These are phyloP conservation scores for Neodiprion lecontei DNA, from an alignment of 1,140 invertebrate species.

Conservation along the genomic window DNA sequence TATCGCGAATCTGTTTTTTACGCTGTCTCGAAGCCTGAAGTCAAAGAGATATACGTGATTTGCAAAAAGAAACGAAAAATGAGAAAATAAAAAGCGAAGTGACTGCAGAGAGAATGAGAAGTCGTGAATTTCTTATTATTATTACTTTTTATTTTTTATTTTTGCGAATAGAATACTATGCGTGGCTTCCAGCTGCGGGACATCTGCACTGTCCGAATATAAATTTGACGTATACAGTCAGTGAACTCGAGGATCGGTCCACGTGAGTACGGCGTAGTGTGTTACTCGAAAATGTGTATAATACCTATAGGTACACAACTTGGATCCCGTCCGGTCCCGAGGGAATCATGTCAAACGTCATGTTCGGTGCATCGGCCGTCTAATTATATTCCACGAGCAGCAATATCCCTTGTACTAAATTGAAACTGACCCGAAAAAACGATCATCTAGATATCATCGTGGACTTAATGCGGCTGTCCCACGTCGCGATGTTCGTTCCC, in stretches of 20 bases:
- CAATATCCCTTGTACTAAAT: slow-evolving; percentile 50
- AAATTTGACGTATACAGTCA: background rate
- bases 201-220: background rate
- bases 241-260: background rate
- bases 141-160: background rate
- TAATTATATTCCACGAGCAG: slow-evolving; percentile 52
- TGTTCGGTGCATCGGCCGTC: slow-evolving; percentile 44
- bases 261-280: too few relatives aligned
- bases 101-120: background rate
- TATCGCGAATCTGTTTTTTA: background rate
- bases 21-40: background rate
- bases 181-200: slow-evolving; percentile 3
- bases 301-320: background rate
- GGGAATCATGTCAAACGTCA: slow-evolving; percentile 44
- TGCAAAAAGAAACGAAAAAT: background rate
- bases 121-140: background rate
- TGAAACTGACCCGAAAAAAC: slow-evolving; percentile 55
- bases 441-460: slow-evolving; percentile 47
- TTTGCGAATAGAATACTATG: background rate
- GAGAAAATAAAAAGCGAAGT: background rate
- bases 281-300: background rate
- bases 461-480: slow-evolving; percentile 53
- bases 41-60: too few relatives aligned
- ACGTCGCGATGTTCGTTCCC: slow-evolving; percentile 36
- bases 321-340: background rate